These are phyloP conservation scores for Australoheros scitulus DNA, from an alignment of 2,113 vertebrate species.

Conservation along the genomic window DNA sequence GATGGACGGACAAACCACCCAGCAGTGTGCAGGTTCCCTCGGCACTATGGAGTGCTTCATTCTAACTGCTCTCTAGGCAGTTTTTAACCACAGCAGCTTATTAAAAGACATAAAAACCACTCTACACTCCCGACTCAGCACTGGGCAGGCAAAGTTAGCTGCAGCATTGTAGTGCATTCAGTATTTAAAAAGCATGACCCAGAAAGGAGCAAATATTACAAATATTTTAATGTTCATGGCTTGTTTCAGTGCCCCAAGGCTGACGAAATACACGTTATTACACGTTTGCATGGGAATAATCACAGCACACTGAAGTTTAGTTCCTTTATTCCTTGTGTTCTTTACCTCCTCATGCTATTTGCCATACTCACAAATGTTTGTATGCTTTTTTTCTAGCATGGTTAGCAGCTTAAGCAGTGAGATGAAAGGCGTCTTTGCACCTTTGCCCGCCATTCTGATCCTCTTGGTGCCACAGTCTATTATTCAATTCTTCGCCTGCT, in stretches of 20 bases:
- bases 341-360: not conserved
- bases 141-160: not conserved
- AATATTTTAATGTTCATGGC: not conserved
- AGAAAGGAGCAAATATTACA: not conserved
- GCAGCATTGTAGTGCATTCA: not conserved
- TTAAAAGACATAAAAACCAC: not conserved
- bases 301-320: not conserved
- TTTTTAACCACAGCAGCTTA: not conserved
- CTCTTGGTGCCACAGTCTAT: conserved; percentile 33
- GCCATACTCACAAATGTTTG: not conserved
- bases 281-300: not conserved
- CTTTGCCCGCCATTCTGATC: conserved; percentile 55
- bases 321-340: not conserved
- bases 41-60: not conserved
- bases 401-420: conserved; percentile 11
- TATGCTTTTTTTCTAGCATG: not conserved
- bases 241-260: not conserved
- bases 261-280: not conserved
- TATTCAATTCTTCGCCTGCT: conserved; percentile 50
- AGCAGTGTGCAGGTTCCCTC: not conserved
- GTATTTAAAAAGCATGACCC: not conserved
- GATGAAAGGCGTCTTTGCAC: conserved; percentile 43
- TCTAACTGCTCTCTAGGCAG: not conserved
- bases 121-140: not conserved
- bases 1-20: not conserved